These are phyloP conservation scores for Sycophaga agraensis DNA, from an alignment of 1,140 invertebrate genomes.

Conservation along the genomic window DNA sequence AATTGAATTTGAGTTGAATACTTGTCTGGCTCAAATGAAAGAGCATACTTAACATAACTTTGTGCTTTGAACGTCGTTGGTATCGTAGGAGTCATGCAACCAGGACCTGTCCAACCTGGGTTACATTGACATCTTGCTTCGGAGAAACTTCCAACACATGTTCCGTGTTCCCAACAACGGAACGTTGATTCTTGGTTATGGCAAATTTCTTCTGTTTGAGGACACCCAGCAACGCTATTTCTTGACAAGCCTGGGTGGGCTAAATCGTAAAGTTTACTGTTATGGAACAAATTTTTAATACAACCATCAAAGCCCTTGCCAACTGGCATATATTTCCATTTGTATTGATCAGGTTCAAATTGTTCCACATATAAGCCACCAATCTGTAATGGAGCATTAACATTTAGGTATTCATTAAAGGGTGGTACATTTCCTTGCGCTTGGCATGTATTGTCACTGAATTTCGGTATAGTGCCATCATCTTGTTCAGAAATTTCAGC, in stretches of 20 bases:
- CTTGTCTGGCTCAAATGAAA: conserved; percentile 90
- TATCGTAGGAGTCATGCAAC: conserved; percentile 81
- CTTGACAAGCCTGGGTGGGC: conserved; percentile 82
- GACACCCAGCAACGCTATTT: conserved; percentile 84
- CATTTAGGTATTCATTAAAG: conserved; percentile 95
- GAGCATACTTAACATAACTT: conserved; percentile 93
- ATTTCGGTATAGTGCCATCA: conserved; percentile 81
- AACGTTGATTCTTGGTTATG: conserved; percentile 77
- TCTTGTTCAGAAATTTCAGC: conserved; percentile 84
- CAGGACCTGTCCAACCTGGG: conserved; percentile 86
- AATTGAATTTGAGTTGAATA: conserved; percentile 91
- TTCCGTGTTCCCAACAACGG: conserved; percentile 87
- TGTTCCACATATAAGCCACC: conserved; percentile 86
- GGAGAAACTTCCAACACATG: conserved; percentile 86
- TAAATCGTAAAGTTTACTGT: conserved; percentile 92
- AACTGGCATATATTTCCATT: conserved; percentile 83
- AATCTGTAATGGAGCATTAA: conserved; percentile 91
- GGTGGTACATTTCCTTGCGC: conserved; percentile 84
- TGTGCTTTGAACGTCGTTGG: conserved; percentile 87
- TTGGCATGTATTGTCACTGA: conserved; percentile 87
- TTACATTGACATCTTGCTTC: conserved; percentile 89
- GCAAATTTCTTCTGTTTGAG: conserved; percentile 87
- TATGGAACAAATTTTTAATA: conserved; percentile 92
- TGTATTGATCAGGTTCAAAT: conserved; percentile 81
- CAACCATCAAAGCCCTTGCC: conserved; percentile 92